Conservation (phyloP, 2,888 invertebrate genomes). For the Odontomyia ornata region DNA sequence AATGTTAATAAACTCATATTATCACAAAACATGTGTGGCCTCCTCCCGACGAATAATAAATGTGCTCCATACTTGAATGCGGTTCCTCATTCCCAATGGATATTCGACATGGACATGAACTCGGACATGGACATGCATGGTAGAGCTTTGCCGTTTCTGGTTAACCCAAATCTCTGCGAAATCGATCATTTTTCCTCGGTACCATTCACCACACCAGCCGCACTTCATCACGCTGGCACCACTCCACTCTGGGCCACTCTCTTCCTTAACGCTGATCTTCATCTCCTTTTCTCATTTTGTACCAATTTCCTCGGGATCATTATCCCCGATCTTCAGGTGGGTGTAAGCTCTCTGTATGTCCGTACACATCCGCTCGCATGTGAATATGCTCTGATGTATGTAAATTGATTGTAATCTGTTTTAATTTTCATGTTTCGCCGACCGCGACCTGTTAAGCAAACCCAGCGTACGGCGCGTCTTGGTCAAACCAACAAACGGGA, state of each 20-base stretch:
- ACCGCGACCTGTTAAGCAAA: conserved; percentile 25
- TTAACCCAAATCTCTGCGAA: conserved; percentile 7
- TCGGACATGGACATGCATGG: not conserved
- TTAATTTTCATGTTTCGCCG: conserved; percentile 34
- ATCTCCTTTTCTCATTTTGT: conserved; percentile 15
- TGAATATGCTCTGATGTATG: not conserved
- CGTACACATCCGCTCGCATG: not conserved
- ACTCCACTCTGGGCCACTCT: not conserved
- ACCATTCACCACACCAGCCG: not conserved
- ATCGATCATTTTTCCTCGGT: conserved; percentile 24
- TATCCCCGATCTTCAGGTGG: conserved; percentile 39
- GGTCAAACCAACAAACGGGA: not conserved
- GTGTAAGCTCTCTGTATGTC: not conserved
- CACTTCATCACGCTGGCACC: not conserved
- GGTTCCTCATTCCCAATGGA: not conserved
- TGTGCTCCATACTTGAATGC: not conserved
- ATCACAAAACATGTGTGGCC: conserved; percentile 27
- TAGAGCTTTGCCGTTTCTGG: not conserved
- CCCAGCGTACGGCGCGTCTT: not conserved
- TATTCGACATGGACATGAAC: no score
- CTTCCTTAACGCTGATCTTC: not conserved
- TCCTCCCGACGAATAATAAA: conserved; percentile 19
- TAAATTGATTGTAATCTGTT: conserved; percentile 35
- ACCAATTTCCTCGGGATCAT: conserved; percentile 19
- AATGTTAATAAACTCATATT: conserved; percentile 29